A percentile compares a stretch with the other conserved stretches of the same genome.
Conservation (phyloP, 1,140 invertebrate species). For the Monomorium pharaonis region DNA sequence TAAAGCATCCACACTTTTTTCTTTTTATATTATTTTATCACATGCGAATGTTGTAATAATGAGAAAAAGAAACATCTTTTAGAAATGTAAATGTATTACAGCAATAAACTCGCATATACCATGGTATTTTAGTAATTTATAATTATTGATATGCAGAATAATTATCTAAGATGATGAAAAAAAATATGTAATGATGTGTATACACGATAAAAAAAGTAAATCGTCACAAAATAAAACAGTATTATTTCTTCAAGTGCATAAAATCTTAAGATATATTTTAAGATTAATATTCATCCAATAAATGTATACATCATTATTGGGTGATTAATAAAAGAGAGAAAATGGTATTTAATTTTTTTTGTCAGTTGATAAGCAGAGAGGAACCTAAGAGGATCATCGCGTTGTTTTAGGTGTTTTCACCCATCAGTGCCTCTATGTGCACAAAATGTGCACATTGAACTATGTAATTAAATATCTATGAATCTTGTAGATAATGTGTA, state of each 20-base stretch:
- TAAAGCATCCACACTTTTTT: background rate
- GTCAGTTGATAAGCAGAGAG: too few relatives aligned
- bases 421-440: too few relatives aligned
- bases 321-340: background rate
- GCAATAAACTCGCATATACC: background rate
- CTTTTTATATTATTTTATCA: conserved; percentile 1
- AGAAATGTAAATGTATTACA: background rate
- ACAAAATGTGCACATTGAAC: too few relatives aligned
- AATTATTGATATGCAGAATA: background rate
- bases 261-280: background rate
- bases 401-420: too few relatives aligned
- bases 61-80: background rate
- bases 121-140: background rate
- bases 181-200: background rate
- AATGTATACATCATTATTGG: background rate
- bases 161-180: background rate
- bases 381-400: too few relatives aligned
- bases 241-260: background rate
- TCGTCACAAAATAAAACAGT: background rate
- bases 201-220: background rate
- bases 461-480: too few relatives aligned
- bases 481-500: too few relatives aligned
- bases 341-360: too few relatives aligned
- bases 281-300: background rate
- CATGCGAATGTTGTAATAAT: conserved; percentile 12